These are phyloP conservation scores for Ctenosaura bakeri DNA, from an alignment of 2,797 vertebrate species.

Conservation along the genomic window DNA sequence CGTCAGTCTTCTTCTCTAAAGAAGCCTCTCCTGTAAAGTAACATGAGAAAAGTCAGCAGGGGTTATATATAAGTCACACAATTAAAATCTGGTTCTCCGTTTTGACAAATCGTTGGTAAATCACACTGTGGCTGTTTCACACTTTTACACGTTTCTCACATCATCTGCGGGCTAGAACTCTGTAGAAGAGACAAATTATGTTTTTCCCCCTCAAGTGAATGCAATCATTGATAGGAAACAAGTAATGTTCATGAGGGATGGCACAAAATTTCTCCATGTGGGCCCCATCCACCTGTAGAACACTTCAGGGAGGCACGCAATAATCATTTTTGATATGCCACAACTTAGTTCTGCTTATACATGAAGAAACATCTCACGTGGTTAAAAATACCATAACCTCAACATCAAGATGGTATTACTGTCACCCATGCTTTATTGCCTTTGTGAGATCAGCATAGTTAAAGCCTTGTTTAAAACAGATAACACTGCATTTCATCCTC, in stretches of 20 bases:
- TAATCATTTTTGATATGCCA: no score
- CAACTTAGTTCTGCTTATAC: neutral
- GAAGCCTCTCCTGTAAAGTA: constrained; percentile 68
- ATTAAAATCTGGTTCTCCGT: neutral
- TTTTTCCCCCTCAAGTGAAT: neutral
- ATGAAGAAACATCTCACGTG: neutral
- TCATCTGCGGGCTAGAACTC: neutral
- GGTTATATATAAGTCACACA: neutral
- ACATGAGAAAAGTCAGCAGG: constrained; percentile 35
- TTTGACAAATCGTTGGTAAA: neutral
- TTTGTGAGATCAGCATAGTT: neutral
- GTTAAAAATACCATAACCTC: neutral
- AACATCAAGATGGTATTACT: neutral
- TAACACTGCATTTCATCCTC: neutral
- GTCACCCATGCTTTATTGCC: neutral
- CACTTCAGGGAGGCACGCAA: neutral
- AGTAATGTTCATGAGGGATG: neutral
- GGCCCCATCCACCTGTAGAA: neutral
- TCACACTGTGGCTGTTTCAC: neutral
- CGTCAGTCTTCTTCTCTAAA: constrained; percentile 46
- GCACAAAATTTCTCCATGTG: no score
- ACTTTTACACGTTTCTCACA: neutral
- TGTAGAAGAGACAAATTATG: neutral
- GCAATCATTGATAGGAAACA: neutral
- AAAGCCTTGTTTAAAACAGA: neutral